Conservation (phyloP, 2,888 invertebrate genomes). For the Lamellibrachia satsuma region DNA sequence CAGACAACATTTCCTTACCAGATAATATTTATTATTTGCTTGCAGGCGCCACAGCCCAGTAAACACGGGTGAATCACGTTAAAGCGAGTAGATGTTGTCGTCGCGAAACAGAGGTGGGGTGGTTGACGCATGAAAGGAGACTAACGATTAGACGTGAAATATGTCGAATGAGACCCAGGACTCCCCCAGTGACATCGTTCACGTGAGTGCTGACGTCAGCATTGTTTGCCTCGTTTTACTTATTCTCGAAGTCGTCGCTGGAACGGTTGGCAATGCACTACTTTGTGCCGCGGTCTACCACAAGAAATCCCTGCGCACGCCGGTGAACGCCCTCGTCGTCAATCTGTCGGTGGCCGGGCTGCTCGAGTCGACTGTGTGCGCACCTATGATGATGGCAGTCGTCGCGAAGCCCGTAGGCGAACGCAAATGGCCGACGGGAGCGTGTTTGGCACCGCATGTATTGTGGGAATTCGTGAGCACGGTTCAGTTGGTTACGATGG, state of each 20-base stretch:
- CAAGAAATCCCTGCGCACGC: not conserved
- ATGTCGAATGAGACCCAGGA: not conserved
- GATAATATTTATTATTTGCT: not conserved
- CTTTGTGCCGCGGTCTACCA: constrained; percentile 22
- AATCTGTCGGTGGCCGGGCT: constrained; percentile 8
- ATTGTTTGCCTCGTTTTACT: not conserved
- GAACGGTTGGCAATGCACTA: constrained; percentile 7
- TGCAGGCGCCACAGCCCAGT: not conserved
- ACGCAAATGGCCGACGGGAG: not conserved
- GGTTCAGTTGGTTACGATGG: constrained; percentile 7
- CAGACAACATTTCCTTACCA: not conserved
- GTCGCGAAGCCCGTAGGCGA: not conserved
- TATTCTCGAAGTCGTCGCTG: not conserved
- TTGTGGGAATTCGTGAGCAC: constrained; percentile 10
- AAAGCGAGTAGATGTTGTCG: not conserved
- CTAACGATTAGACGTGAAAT: not conserved
- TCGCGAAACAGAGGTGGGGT: not conserved
- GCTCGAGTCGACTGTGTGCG: not conserved
- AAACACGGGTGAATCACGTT: too few relatives aligned
- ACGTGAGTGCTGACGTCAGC: not conserved
- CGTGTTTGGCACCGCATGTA: not conserved
- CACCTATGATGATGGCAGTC: constrained; percentile 18
- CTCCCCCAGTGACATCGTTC: not conserved
- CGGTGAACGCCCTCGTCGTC: constrained; percentile 24
- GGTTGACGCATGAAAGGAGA: not conserved